Conservation (phyloP, 2,888 invertebrate species). For the Drosophila putrida region DNA sequence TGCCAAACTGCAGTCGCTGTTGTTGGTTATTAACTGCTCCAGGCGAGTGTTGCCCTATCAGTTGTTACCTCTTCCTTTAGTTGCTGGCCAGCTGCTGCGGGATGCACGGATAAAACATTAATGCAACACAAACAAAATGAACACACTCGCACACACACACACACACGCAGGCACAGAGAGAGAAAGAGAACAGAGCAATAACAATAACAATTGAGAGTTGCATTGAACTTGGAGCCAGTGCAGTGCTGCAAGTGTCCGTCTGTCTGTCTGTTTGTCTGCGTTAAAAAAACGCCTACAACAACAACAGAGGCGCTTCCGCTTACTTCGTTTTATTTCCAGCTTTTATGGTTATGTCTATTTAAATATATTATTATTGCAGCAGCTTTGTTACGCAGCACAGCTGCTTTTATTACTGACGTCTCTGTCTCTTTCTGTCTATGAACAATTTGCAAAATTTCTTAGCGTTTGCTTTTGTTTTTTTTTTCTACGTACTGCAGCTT, state of each 20-base stretch:
- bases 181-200: slow-evolving; percentile 9
- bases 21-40: slow-evolving; percentile 28
- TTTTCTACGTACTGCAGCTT: slow-evolving; percentile 57
- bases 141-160: not conserved
- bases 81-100: slow-evolving; percentile 37
- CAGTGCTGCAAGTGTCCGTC: slow-evolving; percentile 44
- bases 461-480: slow-evolving; percentile 51
- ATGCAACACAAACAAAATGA: slow-evolving; percentile 13
- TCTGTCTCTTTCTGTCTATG: slow-evolving; percentile 12
- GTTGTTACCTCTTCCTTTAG: slow-evolving; percentile 25
- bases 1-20: slow-evolving; percentile 69
- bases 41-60: slow-evolving; percentile 31
- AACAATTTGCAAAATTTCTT: slow-evolving; percentile 49
- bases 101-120: slow-evolving; percentile 41
- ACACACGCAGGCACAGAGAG: not conserved
- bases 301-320: slow-evolving; percentile 34
- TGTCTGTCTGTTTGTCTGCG: not conserved
- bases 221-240: slow-evolving; percentile 29
- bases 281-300: slow-evolving; percentile 27
- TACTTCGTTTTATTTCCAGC: slow-evolving; percentile 28
- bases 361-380: slow-evolving; percentile 45
- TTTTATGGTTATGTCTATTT: slow-evolving; percentile 51
- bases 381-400: slow-evolving; percentile 53
- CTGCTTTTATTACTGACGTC: slow-evolving; percentile 24
- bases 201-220: slow-evolving; percentile 29